Conservation (phyloP, 2,888 invertebrate genomes). For the Agrilus cyanescens region DNA sequence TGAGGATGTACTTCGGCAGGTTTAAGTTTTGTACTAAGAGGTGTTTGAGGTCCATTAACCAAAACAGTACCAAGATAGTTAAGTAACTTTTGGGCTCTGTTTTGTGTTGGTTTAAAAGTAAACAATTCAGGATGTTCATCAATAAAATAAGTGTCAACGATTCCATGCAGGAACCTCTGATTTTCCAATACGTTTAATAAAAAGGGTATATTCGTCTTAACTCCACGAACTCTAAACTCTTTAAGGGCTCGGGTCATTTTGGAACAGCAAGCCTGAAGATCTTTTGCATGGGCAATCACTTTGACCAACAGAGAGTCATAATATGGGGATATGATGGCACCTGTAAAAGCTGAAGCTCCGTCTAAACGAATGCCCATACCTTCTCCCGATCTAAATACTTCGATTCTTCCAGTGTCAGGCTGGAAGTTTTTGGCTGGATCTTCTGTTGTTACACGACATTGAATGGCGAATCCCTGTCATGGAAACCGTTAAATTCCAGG, state of each 20-base stretch:
- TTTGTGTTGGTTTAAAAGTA: conserved; percentile 76
- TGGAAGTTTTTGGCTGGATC: conserved; percentile 96
- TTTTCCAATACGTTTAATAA: conserved; percentile 91
- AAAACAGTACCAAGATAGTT: conserved; percentile 87
- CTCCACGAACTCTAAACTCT: conserved; percentile 96
- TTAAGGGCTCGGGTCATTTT: conserved; percentile 94
- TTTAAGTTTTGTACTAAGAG: conserved; percentile 59
- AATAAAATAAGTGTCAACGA: conserved; percentile 96
- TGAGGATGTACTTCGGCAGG: conserved; percentile 78
- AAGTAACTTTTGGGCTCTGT: conserved; percentile 90
- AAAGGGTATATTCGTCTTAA: conserved; percentile 99
- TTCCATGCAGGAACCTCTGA: conserved; percentile 89
- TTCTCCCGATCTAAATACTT: conserved; percentile 93
- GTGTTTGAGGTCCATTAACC: conserved; percentile 94
- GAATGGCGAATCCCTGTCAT: conserved; percentile 74
- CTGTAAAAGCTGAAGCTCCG: conserved; percentile 92
- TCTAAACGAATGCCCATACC: conserved; percentile 99
- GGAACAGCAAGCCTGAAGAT: conserved; percentile 80
- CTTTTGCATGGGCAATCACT: conserved; percentile 76
- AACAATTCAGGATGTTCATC: conserved; percentile 96
- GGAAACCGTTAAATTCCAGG: not conserved
- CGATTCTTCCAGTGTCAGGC: conserved; percentile 95
- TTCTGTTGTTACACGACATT: conserved; percentile 97
- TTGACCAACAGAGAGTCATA: conserved; percentile 97
- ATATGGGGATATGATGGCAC: conserved; percentile 95